Evolutionary conservation across 2,888 invertebrate species (phyloP).

Genomic region (Caenorhabditis uteleia): DNA sequence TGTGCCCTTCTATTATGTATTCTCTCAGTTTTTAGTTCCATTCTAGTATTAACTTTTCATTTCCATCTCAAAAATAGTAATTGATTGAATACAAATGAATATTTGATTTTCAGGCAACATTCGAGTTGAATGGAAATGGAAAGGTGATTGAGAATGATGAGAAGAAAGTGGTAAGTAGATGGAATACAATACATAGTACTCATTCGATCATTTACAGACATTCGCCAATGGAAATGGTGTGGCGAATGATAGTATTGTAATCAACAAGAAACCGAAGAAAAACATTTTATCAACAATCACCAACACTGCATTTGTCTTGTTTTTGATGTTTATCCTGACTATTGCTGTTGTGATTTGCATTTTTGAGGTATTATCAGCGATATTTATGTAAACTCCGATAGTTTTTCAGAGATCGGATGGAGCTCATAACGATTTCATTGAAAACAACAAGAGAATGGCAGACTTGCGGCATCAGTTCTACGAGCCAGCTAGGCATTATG

Average conservation of each 20-base stretch:
- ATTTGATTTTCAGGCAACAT: slow-evolving; percentile 2
- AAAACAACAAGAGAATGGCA: slow-evolving; percentile 33
- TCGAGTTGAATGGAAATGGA: slow-evolving; percentile 20
- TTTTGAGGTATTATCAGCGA: slow-evolving; percentile 30
- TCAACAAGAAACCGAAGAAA: slow-evolving; percentile 8
- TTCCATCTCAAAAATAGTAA: too few relatives aligned
- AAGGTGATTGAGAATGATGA: not conserved
- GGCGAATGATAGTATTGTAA: too few relatives aligned
- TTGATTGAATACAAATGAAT: too few relatives aligned
- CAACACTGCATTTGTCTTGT: slow-evolving; percentile 26
- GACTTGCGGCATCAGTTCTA: slow-evolving; percentile 47
- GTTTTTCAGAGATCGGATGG: slow-evolving; percentile 30
- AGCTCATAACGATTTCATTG: slow-evolving; percentile 42
- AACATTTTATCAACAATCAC: slow-evolving; percentile 9
- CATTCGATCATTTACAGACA: not conserved
- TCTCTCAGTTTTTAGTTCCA: too few relatives aligned
- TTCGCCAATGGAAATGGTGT: slow-evolving; percentile 10
- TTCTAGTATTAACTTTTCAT: too few relatives aligned
- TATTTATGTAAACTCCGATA: too few relatives aligned
- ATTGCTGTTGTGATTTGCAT: slow-evolving; percentile 33
- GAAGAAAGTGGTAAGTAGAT: slow-evolving; percentile 3
- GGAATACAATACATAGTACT: not conserved
- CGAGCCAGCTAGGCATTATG: slow-evolving; percentile 47
- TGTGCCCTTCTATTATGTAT: too few relatives aligned
- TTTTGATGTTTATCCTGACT: slow-evolving; percentile 34